Base-by-base conservation (phyloP, 2,888 invertebrate genomes). In the Lasioglossum leucozonium region DNA sequence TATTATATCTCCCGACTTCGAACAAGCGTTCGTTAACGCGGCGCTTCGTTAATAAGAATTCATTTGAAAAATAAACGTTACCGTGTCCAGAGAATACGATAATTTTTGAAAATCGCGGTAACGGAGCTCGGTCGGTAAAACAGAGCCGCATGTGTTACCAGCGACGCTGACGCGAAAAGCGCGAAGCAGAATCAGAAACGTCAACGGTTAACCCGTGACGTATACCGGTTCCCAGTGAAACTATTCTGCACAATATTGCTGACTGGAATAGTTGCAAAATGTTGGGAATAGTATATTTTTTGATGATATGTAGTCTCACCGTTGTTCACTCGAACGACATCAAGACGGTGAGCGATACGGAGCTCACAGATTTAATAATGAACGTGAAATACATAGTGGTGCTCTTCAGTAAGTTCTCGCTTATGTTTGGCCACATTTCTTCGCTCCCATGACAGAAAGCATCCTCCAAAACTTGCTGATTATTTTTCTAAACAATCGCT, bases 351-450 rank as follows among this genome's bases (percentile, higher is more conserved):
- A 97, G 96, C 93, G 98, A 98, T 93, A 97, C 97, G 89, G 98
- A 98, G 91, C 96, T 98, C 86, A 96, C 98, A 81, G 97, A 97
- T 94, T 95, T 98, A 74, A 97, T 98, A 86, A 96, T 96, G 94
- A 96, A 96, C 79, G 97, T 98, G 95, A 97, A 97, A 95, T 97
- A 97, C 95, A 97, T 98, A 81, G 96, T 98, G 85, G 97, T 97
- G 73, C 95, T 98, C 81, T 98, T 98, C 94, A 96, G 98, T 98
- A 96, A 97, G 97, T 97, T 93, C 44, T 51, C 11, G 65, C 72
- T 37, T 58, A 51, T 34, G 74, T 85, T 86, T 89, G 26, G 30
- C 22, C 22, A 37, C 13, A n/a, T 67, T 71, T 78, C 34, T 73
- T 16, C 5, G 0, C 40, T 74, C 10, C 2, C 34, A 22, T 67